These are phyloP conservation scores for Sepioteuthis lessoniana DNA, from an alignment of 2,888 invertebrate genomes.

Conservation along the genomic window DNA sequence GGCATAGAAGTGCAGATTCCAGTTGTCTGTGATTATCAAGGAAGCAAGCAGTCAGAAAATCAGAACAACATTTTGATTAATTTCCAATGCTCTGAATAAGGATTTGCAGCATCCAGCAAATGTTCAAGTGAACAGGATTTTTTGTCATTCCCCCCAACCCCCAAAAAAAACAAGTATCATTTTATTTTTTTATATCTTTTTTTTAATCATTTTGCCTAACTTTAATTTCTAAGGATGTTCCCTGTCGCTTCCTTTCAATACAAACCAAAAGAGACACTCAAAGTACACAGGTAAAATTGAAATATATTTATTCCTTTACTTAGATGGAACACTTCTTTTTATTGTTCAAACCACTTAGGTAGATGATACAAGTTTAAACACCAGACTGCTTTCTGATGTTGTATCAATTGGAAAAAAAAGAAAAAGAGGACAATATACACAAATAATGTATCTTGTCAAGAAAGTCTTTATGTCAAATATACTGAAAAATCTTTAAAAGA, in stretches of 20 bases:
- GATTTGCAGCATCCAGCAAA: neutral
- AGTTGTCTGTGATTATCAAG: neutral
- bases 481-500: neutral
- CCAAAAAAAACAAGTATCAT: neutral
- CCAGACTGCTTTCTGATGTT: neutral
- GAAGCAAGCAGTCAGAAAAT: neutral
- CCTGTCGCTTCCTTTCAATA: neutral
- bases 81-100: constrained; percentile 9
- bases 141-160: too few relatives aligned
- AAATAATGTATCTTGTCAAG: neutral
- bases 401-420: neutral
- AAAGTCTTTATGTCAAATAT: neutral
- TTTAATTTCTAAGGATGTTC: neutral
- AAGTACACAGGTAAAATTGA: neutral
- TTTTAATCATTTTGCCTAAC: neutral
- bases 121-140: neutral
- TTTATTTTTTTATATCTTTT: neutral
- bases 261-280: neutral
- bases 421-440: neutral
- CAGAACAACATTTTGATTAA: constrained; percentile 18
- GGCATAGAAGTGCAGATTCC: neutral
- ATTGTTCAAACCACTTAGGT: neutral
- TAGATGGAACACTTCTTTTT: neutral
- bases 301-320: neutral
- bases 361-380: neutral